phyloP scores from a whole-genome alignment of 2,888 invertebrate species.

The Hydrotaea diabolus region DNA sequence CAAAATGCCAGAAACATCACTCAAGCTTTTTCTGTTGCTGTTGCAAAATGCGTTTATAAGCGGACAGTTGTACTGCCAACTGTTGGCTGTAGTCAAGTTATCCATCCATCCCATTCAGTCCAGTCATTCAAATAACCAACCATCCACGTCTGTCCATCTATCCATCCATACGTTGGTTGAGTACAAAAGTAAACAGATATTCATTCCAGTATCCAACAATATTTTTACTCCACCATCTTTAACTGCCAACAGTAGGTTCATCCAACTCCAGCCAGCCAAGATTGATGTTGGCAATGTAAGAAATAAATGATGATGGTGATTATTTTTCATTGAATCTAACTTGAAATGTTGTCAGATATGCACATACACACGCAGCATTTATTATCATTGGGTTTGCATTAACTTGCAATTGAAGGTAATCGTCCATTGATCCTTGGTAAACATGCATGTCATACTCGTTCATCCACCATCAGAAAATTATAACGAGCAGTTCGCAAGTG shows the following conservation, averaged over 20 bases:
- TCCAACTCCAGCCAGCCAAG: slow-evolving; percentile 69
- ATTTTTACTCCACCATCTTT: slow-evolving; percentile 40
- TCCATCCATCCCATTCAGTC: slow-evolving; percentile 40
- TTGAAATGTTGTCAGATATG: slow-evolving; percentile 1
- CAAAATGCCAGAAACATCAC: slow-evolving; percentile 46
- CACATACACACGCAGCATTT: background rate
- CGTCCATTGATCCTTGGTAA: slow-evolving; percentile 10
- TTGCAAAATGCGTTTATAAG: slow-evolving; percentile 63
- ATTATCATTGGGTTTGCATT: background rate
- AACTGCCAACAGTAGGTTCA: background rate
- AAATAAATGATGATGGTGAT: slow-evolving; percentile 80
- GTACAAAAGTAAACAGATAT: slow-evolving; percentile 15
- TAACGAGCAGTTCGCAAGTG: background rate
- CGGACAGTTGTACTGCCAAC: slow-evolving; percentile 67
- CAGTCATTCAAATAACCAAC: slow-evolving; percentile 49
- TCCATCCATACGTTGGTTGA: slow-evolving; percentile 35
- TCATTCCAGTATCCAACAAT: slow-evolving; percentile 52
- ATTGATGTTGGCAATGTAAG: slow-evolving; percentile 77
- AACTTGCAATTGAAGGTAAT: background rate
- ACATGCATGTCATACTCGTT: background rate
- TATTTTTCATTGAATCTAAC: slow-evolving; percentile 76
- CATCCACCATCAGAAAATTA: background rate
- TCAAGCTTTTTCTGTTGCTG: slow-evolving; percentile 41
- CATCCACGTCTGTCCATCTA: slow-evolving; percentile 54
- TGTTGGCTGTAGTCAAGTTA: slow-evolving; percentile 58